Evolutionary conservation across 2,888 invertebrate genomes (phyloP).

Genomic region (Acleris literana): DNA sequence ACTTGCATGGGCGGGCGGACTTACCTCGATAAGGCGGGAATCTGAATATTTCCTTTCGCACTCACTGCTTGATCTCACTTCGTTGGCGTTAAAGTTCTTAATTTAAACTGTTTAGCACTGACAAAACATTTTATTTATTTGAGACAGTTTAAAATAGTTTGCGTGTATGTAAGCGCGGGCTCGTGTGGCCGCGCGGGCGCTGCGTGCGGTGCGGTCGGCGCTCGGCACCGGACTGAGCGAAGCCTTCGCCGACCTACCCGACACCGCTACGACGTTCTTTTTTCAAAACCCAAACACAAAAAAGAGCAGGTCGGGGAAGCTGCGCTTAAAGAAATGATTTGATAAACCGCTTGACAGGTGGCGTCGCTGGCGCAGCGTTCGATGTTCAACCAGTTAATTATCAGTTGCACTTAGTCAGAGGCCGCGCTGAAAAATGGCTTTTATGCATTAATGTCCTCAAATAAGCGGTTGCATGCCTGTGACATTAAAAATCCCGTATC

Average conservation of each 20-base stretch:
- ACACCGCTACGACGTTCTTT: slow-evolving; percentile 70
- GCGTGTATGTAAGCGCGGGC: slow-evolving; percentile 60
- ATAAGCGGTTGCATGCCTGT: slow-evolving; percentile 70
- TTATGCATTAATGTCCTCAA: slow-evolving; percentile 76
- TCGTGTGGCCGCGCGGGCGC: slow-evolving; percentile 44
- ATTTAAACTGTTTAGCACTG: slow-evolving; percentile 44
- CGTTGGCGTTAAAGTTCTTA: slow-evolving; percentile 38
- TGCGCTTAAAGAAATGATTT: slow-evolving; percentile 82
- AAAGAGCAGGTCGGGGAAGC: slow-evolving; percentile 74
- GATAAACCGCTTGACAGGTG: slow-evolving; percentile 82
- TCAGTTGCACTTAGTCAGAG: slow-evolving; percentile 63
- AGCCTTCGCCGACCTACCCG: slow-evolving; percentile 81
- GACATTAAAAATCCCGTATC: slow-evolving; percentile 62
- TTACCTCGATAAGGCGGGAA: slow-evolving; percentile 60
- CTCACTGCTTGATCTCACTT: slow-evolving; percentile 63
- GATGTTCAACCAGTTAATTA: slow-evolving; percentile 68
- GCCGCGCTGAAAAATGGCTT: slow-evolving; percentile 75
- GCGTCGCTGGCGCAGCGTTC: slow-evolving; percentile 63
- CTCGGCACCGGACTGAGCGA: slow-evolving; percentile 79
- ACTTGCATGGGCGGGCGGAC: slow-evolving; percentile 39
- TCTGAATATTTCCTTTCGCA: slow-evolving; percentile 54
- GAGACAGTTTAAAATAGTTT: slow-evolving; percentile 40
- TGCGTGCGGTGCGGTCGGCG: slow-evolving; percentile 72
- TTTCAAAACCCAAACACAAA: slow-evolving; percentile 74
- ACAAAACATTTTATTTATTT: slow-evolving; percentile 27